Evolutionary conservation across 2,113 vertebrate species (phyloP).

Genomic region (Nothocercus nigrocapillus): DNA sequence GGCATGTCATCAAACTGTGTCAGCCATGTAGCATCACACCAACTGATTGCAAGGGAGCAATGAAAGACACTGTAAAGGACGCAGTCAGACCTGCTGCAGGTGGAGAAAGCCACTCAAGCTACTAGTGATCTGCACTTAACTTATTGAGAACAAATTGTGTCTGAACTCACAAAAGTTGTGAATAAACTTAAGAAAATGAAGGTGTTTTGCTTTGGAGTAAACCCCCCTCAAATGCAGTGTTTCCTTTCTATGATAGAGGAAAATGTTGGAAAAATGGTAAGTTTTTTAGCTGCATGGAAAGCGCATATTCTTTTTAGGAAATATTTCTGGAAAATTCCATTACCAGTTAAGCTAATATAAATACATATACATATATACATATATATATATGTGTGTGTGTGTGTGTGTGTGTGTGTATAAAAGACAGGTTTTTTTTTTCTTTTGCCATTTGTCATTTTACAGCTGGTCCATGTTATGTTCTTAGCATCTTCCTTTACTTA

Average conservation of each 20-base stretch:
- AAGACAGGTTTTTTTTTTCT: neutral
- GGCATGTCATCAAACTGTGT: neutral
- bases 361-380: too few relatives aligned
- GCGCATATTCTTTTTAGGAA: neutral
- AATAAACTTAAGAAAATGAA: neutral
- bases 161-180: neutral
- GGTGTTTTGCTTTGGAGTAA: neutral
- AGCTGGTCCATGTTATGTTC: neutral
- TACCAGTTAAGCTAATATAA: accelerated
- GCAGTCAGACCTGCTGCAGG: neutral
- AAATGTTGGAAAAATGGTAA: neutral
- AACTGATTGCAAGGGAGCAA: accelerated
- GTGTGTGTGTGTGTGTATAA: too few relatives aligned
- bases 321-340: neutral
- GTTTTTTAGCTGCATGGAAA: neutral
- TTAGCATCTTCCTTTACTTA: neutral
- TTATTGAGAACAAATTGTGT: neutral
- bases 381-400: too few relatives aligned
- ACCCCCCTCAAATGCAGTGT: neutral
- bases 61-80: neutral
- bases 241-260: neutral
- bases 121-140: neutral
- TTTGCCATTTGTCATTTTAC: neutral
- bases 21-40: neutral
- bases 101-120: neutral